Conservation (phyloP, 2,797 vertebrate genomes). For the Sciurus vulgaris region DNA sequence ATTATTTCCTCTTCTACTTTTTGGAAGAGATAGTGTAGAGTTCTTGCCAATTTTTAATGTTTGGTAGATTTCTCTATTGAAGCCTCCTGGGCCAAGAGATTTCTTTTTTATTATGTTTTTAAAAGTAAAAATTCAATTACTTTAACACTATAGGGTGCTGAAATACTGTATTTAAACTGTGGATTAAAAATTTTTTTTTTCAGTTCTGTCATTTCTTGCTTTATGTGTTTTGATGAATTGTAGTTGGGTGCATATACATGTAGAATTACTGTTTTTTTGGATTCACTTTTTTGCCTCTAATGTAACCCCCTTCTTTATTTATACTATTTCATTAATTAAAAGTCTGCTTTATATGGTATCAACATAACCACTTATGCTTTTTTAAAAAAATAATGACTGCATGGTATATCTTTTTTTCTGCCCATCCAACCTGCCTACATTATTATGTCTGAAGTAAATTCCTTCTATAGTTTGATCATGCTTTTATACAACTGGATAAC, state of each 20-base stretch:
- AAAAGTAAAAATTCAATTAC: not conserved
- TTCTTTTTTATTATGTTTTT: conserved; percentile 19
- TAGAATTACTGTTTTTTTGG: not conserved
- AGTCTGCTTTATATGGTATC: not conserved
- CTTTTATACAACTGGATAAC: not conserved
- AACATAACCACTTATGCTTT: not conserved
- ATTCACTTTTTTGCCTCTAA: not conserved
- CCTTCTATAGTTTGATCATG: not conserved
- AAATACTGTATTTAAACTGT: not conserved
- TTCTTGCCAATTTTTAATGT: not conserved
- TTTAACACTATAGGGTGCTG: not conserved
- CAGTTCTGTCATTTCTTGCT: conserved; percentile 3
- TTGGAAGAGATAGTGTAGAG: not conserved
- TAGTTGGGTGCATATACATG: not conserved
- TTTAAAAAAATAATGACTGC: not conserved
- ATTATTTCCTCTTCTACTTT: not conserved
- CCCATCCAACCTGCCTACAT: not conserved
- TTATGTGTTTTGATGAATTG: not conserved
- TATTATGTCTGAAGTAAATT: not conserved
- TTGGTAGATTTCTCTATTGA: not conserved
- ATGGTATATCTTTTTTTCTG: not conserved
- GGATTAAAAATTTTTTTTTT: conserved; percentile 13
- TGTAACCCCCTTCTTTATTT: not conserved
- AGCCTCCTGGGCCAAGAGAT: not conserved
- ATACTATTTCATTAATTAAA: not conserved